Percentiles rank a stretch among this genome's conserved stretches.
phyloP scores from a whole-genome alignment of 1,140 invertebrate genomes.

The Calycopis cecrops region DNA sequence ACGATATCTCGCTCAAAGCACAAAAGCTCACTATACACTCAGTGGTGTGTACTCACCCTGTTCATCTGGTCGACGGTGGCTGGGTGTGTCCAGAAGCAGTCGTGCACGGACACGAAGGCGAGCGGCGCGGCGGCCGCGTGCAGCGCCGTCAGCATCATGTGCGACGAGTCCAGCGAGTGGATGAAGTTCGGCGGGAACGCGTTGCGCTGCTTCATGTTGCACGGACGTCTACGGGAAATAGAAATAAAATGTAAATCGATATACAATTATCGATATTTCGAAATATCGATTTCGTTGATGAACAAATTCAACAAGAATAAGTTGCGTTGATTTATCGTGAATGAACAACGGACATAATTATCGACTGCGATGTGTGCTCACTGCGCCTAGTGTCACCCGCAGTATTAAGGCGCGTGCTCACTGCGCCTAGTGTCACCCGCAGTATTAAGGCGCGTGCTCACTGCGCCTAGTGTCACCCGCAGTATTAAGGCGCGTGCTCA shows the following conservation, averaged over 20 bases:
- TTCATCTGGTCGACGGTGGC: constrained; percentile 92
- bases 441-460: too few relatives aligned
- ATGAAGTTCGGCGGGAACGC: constrained; percentile 99
- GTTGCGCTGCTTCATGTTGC: constrained; percentile 95
- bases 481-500: not conserved
- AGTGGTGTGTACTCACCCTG: constrained; percentile 71
- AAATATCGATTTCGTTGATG: too few relatives aligned
- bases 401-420: too few relatives aligned
- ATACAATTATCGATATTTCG: not conserved
- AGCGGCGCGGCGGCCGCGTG: constrained; percentile 87
- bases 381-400: too few relatives aligned
- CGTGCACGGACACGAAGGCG: constrained; percentile 97
- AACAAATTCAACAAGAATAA: too few relatives aligned
- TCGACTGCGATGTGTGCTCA: too few relatives aligned
- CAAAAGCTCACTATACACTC: too few relatives aligned
- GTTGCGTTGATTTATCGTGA: not conserved
- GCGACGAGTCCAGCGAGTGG: constrained; percentile 97
- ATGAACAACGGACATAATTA: too few relatives aligned
- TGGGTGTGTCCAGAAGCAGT: constrained; percentile 99
- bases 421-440: too few relatives aligned
- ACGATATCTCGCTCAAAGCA: too few relatives aligned
- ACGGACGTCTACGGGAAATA: constrained; percentile 82
- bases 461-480: too few relatives aligned
- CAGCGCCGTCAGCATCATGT: constrained; percentile 99
- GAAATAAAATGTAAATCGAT: too few relatives aligned